phyloP scores from a whole-genome alignment of 2,113 vertebrate species.

The Leucopsar rothschildi region DNA sequence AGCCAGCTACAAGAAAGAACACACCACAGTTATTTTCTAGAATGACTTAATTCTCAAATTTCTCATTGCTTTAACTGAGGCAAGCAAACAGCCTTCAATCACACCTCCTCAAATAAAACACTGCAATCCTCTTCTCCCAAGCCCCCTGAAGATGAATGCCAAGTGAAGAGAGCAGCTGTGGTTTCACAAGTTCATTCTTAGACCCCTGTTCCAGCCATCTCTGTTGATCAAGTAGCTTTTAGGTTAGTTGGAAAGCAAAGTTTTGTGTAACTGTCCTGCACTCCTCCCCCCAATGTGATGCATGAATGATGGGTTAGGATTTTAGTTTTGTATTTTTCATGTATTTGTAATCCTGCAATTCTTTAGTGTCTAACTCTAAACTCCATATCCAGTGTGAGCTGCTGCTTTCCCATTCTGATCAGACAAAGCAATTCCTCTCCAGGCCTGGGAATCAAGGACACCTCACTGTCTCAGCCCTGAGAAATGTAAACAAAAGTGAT shows the following conservation, averaged over 20 bases:
- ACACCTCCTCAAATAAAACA: not conserved
- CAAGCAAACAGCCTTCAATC: not conserved
- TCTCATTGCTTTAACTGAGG: not conserved
- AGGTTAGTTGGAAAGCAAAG: not conserved
- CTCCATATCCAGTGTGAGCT: not conserved
- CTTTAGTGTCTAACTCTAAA: not conserved
- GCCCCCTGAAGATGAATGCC: not conserved
- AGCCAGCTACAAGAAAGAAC: slow-evolving; percentile 79
- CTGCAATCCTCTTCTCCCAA: not conserved
- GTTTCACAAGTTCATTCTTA: not conserved
- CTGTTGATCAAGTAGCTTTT: not conserved
- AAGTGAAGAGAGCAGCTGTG: not conserved
- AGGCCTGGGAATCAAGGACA: not conserved
- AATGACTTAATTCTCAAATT: not conserved
- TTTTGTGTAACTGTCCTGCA: not conserved
- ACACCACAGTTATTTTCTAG: not conserved
- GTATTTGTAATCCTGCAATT: not conserved
- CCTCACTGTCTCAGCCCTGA: not conserved
- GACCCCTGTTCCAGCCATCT: not conserved
- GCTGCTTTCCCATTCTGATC: not conserved
- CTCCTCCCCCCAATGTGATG: accelerated
- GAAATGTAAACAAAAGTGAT: not conserved
- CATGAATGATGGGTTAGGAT: not conserved
- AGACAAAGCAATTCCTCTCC: not conserved
- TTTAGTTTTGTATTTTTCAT: not conserved